Evolutionary conservation across 2,888 invertebrate species (phyloP).

Genomic region (Spodoptera littoralis): DNA sequence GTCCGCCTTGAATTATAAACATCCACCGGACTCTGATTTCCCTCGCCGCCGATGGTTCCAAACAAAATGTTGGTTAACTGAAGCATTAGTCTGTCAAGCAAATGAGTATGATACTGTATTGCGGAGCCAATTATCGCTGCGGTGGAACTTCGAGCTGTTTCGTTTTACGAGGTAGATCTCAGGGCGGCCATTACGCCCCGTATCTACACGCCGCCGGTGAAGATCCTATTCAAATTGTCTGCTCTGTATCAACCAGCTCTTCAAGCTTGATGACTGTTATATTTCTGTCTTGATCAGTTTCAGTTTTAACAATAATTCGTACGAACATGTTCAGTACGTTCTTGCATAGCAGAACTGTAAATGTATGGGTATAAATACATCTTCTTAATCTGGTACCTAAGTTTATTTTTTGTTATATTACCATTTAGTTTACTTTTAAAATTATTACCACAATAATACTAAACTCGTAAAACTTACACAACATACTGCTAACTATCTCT

Average conservation of each 20-base stretch:
- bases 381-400: no score
- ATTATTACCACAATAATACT: no score
- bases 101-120: slow-evolving; percentile 52
- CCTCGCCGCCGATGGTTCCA: slow-evolving; percentile 69
- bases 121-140: slow-evolving; percentile 48
- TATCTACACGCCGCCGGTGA: slow-evolving; percentile 12
- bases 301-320: no score
- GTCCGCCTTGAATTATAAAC: slow-evolving; percentile 76
- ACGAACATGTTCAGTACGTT: no score
- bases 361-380: no score
- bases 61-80: slow-evolving; percentile 55
- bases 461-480: no score
- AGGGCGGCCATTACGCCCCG: slow-evolving; percentile 26
- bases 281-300: no score
- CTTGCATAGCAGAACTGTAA: no score
- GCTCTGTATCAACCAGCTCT: slow-evolving; percentile 4
- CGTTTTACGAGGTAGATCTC: slow-evolving; percentile 30
- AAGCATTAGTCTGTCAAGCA: slow-evolving; percentile 54
- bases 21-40: slow-evolving; percentile 72
- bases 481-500: no score
- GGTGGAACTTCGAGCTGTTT: slow-evolving; percentile 39
- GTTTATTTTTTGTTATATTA: no score
- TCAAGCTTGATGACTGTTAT: not conserved
- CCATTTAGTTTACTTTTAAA: no score
- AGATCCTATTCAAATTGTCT: slow-evolving; percentile 16